Evolutionary conservation across 2,113 vertebrate species (phyloP).

Genomic region (Lophotis ruficrista): DNA sequence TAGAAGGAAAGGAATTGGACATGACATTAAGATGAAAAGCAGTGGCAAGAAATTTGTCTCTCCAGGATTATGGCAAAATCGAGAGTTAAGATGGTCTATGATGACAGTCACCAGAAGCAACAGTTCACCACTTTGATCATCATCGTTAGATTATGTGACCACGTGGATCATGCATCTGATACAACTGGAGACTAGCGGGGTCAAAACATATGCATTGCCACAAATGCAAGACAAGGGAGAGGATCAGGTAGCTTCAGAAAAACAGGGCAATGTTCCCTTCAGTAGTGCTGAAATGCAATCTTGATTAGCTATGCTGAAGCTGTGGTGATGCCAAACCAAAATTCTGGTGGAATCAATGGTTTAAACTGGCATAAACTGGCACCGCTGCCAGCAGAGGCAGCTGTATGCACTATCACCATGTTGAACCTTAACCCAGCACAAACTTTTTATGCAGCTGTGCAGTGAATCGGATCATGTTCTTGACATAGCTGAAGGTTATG

Average conservation of each 20-base stretch:
- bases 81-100: neutral
- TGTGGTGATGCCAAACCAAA: neutral
- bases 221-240: neutral
- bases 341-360: neutral
- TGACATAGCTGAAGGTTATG: neutral
- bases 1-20: neutral
- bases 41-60: neutral
- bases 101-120: neutral
- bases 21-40: neutral
- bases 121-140: neutral
- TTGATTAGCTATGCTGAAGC: neutral
- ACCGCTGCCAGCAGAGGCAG: neutral
- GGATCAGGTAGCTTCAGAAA: neutral
- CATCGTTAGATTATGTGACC: neutral
- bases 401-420: neutral
- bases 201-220: neutral
- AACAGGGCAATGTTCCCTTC: neutral
- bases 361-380: neutral
- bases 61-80: neutral
- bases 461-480: neutral
- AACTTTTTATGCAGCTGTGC: neutral
- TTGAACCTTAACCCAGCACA: neutral
- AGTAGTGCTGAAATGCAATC: neutral
- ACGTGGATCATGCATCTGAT: neutral
- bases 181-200: neutral